Conservation (phyloP, 2,797 vertebrate genomes). For the Pseudochromis fuscus region DNA sequence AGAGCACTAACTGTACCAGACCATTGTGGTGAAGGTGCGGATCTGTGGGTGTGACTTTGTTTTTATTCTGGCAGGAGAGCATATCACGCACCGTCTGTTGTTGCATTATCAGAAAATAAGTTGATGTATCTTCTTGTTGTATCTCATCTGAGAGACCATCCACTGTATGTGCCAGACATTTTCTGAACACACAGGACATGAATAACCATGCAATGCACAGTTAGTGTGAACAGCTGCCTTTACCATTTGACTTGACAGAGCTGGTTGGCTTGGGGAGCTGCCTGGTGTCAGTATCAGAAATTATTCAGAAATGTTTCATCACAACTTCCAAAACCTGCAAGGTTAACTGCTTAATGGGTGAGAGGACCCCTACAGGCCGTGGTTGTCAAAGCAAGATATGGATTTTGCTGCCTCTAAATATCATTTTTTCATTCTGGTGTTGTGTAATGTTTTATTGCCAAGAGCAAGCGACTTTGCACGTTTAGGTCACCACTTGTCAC, state of each 20-base stretch:
- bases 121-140: slow-evolving; percentile 9
- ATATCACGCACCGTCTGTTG: background rate
- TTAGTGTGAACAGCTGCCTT: background rate
- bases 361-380: background rate
- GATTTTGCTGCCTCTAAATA: background rate
- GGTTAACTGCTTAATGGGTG: slow-evolving; percentile 3
- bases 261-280: slow-evolving; percentile 15
- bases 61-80: background rate
- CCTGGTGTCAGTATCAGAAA: background rate
- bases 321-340: slow-evolving; percentile 4
- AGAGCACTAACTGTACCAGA: background rate
- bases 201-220: background rate
- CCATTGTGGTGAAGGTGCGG: background rate
- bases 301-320: slow-evolving; percentile 22
- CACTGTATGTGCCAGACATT: too few species aligned
- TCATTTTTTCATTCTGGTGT: background rate
- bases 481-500: background rate
- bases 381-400: background rate
- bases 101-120: slow-evolving; percentile 14
- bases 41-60: slow-evolving; percentile 37
- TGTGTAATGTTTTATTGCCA: background rate
- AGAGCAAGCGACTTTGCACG: background rate
- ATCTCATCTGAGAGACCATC: background rate
- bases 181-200: background rate
- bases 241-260: background rate